Evolutionary conservation across 2,113 vertebrate species (phyloP).

Genomic region (Percopsis transmontana): DNA sequence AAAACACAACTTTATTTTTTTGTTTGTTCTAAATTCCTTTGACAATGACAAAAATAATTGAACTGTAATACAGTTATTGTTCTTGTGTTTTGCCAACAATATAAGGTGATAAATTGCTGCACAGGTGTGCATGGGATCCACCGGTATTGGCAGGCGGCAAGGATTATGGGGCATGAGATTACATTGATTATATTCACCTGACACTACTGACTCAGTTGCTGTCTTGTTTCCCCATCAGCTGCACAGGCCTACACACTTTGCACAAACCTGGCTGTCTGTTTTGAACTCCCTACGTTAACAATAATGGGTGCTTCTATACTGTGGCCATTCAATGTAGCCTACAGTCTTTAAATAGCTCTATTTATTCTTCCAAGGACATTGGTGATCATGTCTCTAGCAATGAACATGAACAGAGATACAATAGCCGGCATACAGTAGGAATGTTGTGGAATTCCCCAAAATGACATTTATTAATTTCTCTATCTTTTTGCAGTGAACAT

Average conservation of each 20-base stretch:
- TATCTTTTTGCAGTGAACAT: constrained; percentile 76
- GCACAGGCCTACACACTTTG: too few species aligned
- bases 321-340: too few species aligned
- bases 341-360: not conserved
- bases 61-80: too few species aligned
- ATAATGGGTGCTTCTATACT: not conserved
- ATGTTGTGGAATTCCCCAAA: constrained; percentile 56
- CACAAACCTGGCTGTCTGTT: not conserved
- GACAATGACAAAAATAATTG: too few species aligned
- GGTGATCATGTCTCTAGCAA: not conserved
- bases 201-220: constrained; percentile 14
- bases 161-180: constrained; percentile 53
- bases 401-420: constrained; percentile 10
- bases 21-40: not conserved
- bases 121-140: constrained; percentile 1
- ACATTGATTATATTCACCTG: constrained; percentile 38
- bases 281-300: not conserved
- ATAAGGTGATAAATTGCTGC: not conserved
- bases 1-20: not conserved
- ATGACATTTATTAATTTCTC: constrained; percentile 77
- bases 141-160: not conserved
- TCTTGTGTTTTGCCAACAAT: not conserved
- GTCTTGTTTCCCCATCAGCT: constrained; percentile 8
- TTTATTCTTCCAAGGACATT: not conserved
- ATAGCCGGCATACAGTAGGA: not conserved